These are phyloP conservation scores for Tachysurus fulvidraco DNA, from an alignment of 2,113 vertebrate species.

Conservation along the genomic window DNA sequence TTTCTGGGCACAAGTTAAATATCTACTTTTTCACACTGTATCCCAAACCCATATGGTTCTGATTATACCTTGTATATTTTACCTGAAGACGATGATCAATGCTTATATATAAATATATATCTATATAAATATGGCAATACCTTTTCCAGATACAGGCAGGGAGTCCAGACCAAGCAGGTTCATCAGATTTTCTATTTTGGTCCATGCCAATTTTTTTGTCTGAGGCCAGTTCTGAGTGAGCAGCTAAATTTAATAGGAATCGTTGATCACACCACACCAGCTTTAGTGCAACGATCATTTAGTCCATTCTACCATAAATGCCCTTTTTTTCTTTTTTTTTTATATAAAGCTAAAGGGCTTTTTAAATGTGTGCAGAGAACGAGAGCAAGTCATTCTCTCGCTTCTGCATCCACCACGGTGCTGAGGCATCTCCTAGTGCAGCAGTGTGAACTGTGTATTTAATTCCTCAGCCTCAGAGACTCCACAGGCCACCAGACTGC, in stretches of 20 bases:
- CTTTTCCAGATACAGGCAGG: conserved; percentile 53
- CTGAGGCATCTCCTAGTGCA: conserved; percentile 39
- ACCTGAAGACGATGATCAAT: conserved; percentile 37
- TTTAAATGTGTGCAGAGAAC: conserved; percentile 5
- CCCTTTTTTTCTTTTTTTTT: conserved; percentile 3
- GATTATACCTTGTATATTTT: conserved; percentile 54
- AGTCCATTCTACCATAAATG: conserved; percentile 11
- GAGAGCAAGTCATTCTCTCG: conserved; percentile 22
- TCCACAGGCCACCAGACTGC: neutral
- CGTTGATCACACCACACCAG: conserved; percentile 50
- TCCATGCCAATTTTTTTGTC: conserved; percentile 30
- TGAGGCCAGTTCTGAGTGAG: conserved; percentile 49
- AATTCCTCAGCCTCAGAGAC: conserved; percentile 12
- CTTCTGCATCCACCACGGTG: conserved; percentile 35
- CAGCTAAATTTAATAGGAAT: conserved; percentile 46
- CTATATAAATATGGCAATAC: conserved; percentile 55
- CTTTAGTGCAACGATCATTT: conserved; percentile 20
- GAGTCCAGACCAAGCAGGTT: conserved; percentile 48
- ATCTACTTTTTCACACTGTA: conserved; percentile 43
- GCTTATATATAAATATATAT: conserved; percentile 39
- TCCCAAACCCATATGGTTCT: conserved; percentile 42
- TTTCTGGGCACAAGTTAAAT: conserved; percentile 48
- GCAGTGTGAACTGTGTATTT: neutral
- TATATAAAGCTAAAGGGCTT: conserved; percentile 24
- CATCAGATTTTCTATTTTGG: conserved; percentile 47